phyloP scores from a whole-genome alignment of 2,797 vertebrate genomes.

The Peromyscus attwateri region DNA sequence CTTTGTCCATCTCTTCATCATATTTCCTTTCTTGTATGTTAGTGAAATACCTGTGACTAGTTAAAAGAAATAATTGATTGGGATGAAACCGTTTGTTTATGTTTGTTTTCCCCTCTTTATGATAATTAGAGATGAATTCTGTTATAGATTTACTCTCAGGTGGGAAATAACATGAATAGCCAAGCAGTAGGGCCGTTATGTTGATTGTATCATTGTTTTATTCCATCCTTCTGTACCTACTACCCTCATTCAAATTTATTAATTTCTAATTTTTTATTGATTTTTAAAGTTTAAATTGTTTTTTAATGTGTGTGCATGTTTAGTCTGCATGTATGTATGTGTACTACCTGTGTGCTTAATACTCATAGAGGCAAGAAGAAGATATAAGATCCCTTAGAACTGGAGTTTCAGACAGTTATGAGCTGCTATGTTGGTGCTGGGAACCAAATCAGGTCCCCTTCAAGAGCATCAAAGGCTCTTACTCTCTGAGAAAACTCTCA shows the following conservation, averaged over 20 bases:
- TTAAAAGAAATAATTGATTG: constrained; percentile 67
- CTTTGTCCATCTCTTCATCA: constrained; percentile 42
- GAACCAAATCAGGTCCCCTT: neutral
- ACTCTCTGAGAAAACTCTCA: neutral
- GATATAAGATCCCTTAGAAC: neutral
- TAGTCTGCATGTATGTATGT: neutral
- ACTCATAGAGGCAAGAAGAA: neutral
- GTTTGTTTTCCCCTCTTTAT: constrained; percentile 52
- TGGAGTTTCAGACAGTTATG: neutral
- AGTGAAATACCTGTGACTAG: constrained; percentile 57
- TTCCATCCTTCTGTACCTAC: neutral
- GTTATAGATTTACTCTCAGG: constrained; percentile 57
- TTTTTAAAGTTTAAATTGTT: neutral
- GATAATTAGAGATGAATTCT: constrained; percentile 49
- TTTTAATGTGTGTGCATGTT: neutral
- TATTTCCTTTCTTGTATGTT: constrained; percentile 50
- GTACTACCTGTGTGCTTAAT: neutral
- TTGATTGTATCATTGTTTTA: neutral
- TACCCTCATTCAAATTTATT: neutral
- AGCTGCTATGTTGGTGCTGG: neutral
- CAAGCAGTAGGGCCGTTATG: constrained; percentile 7
- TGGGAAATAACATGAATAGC: neutral
- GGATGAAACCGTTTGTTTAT: constrained; percentile 53
- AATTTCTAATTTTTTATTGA: neutral
- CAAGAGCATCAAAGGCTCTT: neutral